Evolutionary conservation across 2,113 vertebrate genomes (phyloP), one percentile per base, ranked within the genome.

Genomic region (Picathartes gymnocephalus): DNA sequence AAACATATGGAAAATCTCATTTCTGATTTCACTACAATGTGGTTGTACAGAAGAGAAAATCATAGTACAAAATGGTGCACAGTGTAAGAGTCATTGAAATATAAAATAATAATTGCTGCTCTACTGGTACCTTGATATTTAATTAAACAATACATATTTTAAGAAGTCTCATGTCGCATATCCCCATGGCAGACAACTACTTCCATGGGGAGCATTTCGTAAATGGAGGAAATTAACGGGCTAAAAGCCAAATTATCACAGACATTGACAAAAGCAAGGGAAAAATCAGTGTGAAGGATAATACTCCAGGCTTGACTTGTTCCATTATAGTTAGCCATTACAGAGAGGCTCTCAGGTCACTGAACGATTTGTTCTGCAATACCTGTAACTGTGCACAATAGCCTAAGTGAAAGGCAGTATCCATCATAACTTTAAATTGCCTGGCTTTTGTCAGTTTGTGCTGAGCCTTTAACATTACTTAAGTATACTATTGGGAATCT

Each of bases 1-100:
- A 92, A 91, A 81, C 95, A 93, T 92, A 95, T 31, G 91, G 87
- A 82, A 96, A 94, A 89, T 45, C 53, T 94, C 94, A 73, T 92
- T 95, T 93, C 50, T 82, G 66, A 72, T 94, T 94, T 93, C 62
- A 88, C 81, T 61, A 15, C 10, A 47, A n/a, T 85, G 33, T 40
- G 16, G 27, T 56, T 88, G 80, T 81, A 14, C 17, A 69, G 57
- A 9, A 80, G 11, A 91, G 8, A 15, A 76, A 88, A 30, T 39
- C 21, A 50, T 9, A 53, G 58, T 47, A 90, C 27, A 81, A 86
- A 92, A 90, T 24, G 11, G 8, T 64, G 20, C 39, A 58, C 30
- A 9, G 0, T 50, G 22, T 53, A 78, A 76, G 30, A 69, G 56
- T 22, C 5, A 69, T 33, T 70, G 62, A 74, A 92, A 92, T 73